Base-by-base conservation (phyloP, 2,113 vertebrate species). In the Myanophis thanlyinensis region DNA sequence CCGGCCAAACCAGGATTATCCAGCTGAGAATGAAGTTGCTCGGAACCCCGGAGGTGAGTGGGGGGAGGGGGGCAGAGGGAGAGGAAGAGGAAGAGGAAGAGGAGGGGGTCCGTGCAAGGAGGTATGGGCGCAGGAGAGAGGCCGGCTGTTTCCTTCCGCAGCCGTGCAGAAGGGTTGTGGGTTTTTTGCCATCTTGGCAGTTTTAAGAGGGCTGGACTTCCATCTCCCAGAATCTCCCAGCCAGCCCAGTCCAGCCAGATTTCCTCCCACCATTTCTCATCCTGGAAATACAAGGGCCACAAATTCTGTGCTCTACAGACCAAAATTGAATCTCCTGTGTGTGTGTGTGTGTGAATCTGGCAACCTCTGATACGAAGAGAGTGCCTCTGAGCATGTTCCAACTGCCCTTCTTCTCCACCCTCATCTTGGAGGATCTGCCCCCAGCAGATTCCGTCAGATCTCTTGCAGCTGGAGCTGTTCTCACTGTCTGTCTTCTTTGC, bases 41-140 rank as follows among this genome's bases (percentile, higher is more conserved):
- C 94, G 95, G 94, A 97, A 95, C 94, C 97, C 97, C 0, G 98
- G 91, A 96, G 97, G 98, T 98, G 94, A 98, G 97, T 12, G 2
- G 23, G 35, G 3, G 67, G 12, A 48, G 23, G 2, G 23, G 35
- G 3, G 67, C 22, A 48, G 1, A 40, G 67, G 67, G 40, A 40
- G 6, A 3, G 5, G 15, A n/a, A n/a, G n/a, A n/a, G n/a, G n/a
- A n/a, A 87, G 0, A 11, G 59, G 30, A 25, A 10, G 11, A 3
- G 25, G 9, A 27, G 27, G 9, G 25, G 25, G 56, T 59, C 2
- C 27, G 59, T 15, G 59, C 5, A 2, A 5, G 10, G 10, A 27
- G 5, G 62, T 1, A 12, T 3, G 25, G 5, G 1, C 1, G 48
- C 2, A n/a, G n/a, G 48, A 0, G 62, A 13, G 25, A 5, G 18